These are phyloP conservation scores for Acanthoscelides obtectus DNA, from an alignment of 2,888 invertebrate genomes.

Conservation along the genomic window DNA sequence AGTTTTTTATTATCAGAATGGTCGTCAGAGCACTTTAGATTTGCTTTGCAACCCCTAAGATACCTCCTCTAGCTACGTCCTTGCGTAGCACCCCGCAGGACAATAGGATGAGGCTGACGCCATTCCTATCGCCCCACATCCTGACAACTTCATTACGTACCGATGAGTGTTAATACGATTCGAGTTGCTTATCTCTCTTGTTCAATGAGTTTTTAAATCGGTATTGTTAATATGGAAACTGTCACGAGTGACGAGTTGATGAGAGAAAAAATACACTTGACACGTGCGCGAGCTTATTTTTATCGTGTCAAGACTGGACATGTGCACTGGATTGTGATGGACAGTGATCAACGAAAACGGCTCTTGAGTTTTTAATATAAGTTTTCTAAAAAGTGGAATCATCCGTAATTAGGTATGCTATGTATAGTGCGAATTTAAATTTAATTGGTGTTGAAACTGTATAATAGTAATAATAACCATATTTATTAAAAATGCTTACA, in stretches of 20 bases:
- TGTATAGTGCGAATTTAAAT: too few relatives aligned
- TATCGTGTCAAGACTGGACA: neutral
- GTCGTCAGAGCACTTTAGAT: too few relatives aligned
- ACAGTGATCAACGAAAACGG: neutral
- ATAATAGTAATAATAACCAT: too few relatives aligned
- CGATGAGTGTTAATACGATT: conserved; percentile 37
- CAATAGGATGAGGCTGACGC: conserved; percentile 28
- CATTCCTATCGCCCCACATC: conserved; percentile 6
- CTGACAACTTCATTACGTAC: conserved; percentile 43
- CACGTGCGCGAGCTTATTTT: neutral
- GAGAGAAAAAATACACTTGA: neutral
- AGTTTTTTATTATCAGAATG: too few relatives aligned
- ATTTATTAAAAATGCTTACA: too few relatives aligned
- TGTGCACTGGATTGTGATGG: neutral
- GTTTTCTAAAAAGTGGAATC: too few relatives aligned
- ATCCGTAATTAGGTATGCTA: too few relatives aligned
- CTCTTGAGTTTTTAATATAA: too few relatives aligned
- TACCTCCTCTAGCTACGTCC: neutral
- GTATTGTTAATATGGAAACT: conserved; percentile 9
- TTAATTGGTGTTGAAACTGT: too few relatives aligned
- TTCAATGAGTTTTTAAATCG: conserved; percentile 36
- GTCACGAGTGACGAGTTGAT: conserved; percentile 5
- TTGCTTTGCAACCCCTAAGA: neutral
- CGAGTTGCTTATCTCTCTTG: conserved; percentile 35
- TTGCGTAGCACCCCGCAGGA: conserved; percentile 6